Percentiles rank a stretch among this genome's conserved stretches.
Conservation (phyloP, 2,797 vertebrate genomes). For the Notoglanidium macrostoma region DNA sequence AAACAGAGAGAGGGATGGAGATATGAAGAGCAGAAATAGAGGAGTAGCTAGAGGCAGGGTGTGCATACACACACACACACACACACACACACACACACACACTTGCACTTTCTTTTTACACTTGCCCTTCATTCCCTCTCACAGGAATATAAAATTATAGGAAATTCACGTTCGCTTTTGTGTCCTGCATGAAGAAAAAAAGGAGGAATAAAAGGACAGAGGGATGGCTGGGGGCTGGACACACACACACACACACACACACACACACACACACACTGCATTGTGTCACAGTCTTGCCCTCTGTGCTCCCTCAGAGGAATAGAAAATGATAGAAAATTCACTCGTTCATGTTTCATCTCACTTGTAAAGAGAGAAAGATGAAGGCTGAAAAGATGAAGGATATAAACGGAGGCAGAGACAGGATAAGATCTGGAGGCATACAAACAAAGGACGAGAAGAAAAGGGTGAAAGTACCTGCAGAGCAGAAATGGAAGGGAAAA, state of each 20-base stretch:
- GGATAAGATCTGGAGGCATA: background rate
- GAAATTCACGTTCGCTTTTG: conserved; percentile 8
- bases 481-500: background rate
- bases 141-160: conserved; percentile 31
- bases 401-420: background rate
- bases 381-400: background rate
- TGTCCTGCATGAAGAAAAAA: conserved; percentile 19
- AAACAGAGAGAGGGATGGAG: background rate
- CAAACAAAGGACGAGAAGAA: conserved; percentile 9
- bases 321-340: conserved; percentile 15
- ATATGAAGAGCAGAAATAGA: conserved; percentile 15
- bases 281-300: conserved; percentile 13
- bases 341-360: background rate
- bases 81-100: conserved; percentile 7
- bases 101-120: conserved; percentile 11
- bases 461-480: background rate
- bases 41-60: conserved; percentile 17
- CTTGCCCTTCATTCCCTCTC: conserved; percentile 17
- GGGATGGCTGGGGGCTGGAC: conserved; percentile 13
- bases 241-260: conserved; percentile 6
- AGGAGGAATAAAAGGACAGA: conserved; percentile 10
- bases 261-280: background rate
- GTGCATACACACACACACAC: background rate
- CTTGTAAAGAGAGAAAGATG: conserved; percentile 3
- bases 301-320: background rate